phyloP scores from a whole-genome alignment of 2,888 invertebrate species.

The Agapostemon virescens region DNA sequence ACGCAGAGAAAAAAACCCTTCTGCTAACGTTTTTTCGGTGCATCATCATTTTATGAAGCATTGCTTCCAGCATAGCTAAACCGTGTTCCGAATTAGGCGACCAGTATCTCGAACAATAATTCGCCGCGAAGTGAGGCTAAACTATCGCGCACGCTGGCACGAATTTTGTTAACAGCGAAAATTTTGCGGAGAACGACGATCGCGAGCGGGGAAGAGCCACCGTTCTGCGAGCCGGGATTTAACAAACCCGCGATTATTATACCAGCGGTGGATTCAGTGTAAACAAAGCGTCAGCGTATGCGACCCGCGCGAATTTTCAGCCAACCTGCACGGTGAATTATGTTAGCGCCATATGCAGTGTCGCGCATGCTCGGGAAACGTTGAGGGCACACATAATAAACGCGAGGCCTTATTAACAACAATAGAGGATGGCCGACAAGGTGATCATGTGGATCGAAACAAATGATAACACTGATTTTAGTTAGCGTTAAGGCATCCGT shows the following conservation, averaged over 20 bases:
- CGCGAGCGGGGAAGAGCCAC: neutral
- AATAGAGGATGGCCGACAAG: slow-evolving; percentile 33
- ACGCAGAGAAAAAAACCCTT: no score
- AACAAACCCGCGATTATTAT: slow-evolving; percentile 13
- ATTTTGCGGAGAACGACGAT: neutral
- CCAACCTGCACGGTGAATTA: slow-evolving; percentile 45
- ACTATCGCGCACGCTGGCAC: neutral
- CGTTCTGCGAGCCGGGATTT: slow-evolving; percentile 4
- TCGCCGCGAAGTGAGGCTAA: neutral
- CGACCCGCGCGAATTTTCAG: slow-evolving; percentile 42
- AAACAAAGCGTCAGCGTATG: slow-evolving; percentile 43
- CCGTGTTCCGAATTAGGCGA: neutral
- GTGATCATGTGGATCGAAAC: slow-evolving; percentile 38
- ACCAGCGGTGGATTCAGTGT: neutral
- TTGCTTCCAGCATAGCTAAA: neutral
- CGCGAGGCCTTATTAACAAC: slow-evolving; percentile 42
- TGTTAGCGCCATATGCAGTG: slow-evolving; percentile 38
- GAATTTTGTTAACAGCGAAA: neutral
- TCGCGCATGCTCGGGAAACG: slow-evolving; percentile 15
- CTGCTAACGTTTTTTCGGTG: no score
- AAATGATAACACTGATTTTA: neutral
- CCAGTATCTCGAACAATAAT: neutral
- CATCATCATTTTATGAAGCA: no score
- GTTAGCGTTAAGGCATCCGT: no score
- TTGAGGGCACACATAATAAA: slow-evolving; percentile 58